Percentiles rank a stretch among this genome's conserved stretches.
Evolutionary conservation across 2,888 invertebrate genomes (phyloP).

Genomic region (Scaptomyza parva): DNA sequence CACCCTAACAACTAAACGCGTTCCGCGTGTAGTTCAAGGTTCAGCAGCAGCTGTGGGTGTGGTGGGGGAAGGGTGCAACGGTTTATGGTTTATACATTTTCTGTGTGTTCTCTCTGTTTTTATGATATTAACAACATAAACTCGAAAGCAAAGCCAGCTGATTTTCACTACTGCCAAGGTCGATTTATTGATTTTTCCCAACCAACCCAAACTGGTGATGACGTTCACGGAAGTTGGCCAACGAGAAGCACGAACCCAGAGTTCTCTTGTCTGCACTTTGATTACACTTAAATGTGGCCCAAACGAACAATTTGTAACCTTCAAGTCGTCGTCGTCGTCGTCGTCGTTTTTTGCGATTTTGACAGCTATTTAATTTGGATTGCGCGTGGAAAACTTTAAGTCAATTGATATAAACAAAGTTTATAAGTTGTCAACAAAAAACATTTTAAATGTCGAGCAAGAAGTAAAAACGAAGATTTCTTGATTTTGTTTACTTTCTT

Average conservation of each 20-base stretch:
- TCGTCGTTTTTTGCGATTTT: not conserved
- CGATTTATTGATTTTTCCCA: slow-evolving; percentile 82
- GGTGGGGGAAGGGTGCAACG: slow-evolving; percentile 11
- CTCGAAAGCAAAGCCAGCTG: slow-evolving; percentile 30
- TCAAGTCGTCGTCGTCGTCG: no score
- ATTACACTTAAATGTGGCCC: slow-evolving; percentile 28
- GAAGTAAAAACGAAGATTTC: no score
- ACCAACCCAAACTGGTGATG: slow-evolving; percentile 29
- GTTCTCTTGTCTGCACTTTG: slow-evolving; percentile 40
- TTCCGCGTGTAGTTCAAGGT: slow-evolving; percentile 62
- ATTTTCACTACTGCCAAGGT: slow-evolving; percentile 69
- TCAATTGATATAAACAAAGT: no score
- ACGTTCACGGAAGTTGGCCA: slow-evolving; percentile 61
- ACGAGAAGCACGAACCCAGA: slow-evolving; percentile 43
- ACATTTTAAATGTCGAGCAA: no score
- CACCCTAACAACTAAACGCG: no score
- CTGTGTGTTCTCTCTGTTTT: no score
- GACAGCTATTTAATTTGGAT: not conserved
- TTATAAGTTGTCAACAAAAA: no score
- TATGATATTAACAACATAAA: slow-evolving; percentile 4
- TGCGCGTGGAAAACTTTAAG: not conserved
- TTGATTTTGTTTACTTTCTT: no score
- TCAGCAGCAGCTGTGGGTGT: slow-evolving; percentile 38
- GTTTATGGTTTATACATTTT: slow-evolving; percentile 29
- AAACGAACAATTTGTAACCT: slow-evolving; percentile 22